Evolutionary conservation across 1,140 invertebrate genomes (phyloP).

Genomic region (Drosophila sucinea): DNA sequence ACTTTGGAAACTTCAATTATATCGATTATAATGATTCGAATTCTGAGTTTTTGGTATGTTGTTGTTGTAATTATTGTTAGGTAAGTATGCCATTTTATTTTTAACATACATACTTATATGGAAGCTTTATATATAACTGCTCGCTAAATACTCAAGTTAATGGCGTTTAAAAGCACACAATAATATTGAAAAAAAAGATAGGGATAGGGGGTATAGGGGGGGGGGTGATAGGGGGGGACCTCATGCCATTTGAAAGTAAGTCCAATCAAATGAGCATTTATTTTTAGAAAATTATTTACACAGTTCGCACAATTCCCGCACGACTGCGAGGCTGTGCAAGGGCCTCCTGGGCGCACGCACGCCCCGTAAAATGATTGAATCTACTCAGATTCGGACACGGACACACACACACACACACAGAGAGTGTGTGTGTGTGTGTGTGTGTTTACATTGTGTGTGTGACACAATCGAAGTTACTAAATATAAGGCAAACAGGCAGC

Average conservation of each 20-base stretch:
- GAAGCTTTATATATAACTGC: too few species aligned
- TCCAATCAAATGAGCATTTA: slow-evolving; percentile 55
- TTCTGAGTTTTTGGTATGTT: neutral
- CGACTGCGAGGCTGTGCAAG: neutral
- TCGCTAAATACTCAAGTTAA: too few species aligned
- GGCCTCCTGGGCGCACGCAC: slow-evolving; percentile 17
- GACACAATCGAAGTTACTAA: slow-evolving; percentile 25
- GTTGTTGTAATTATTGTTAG: neutral
- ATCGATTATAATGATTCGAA: too few species aligned
- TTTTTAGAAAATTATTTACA: slow-evolving; percentile 34
- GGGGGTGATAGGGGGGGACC: too few species aligned
- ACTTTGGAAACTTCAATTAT: too few species aligned
- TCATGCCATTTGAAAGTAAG: too few species aligned
- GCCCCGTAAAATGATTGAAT: slow-evolving; percentile 61
- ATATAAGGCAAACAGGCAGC: slow-evolving; percentile 24
- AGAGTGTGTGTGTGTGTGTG: neutral
- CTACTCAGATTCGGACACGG: slow-evolving; percentile 28
- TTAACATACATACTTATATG: too few species aligned
- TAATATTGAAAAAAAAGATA: too few species aligned
- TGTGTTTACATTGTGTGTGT: slow-evolving; percentile 7
- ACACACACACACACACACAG: neutral
- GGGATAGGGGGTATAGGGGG: too few species aligned
- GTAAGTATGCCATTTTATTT: neutral
- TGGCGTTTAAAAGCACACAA: too few species aligned
- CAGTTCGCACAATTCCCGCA: slow-evolving; percentile 2